phyloP scores from a whole-genome alignment of 2,888 invertebrate species.

The Drosophila ezoana region DNA sequence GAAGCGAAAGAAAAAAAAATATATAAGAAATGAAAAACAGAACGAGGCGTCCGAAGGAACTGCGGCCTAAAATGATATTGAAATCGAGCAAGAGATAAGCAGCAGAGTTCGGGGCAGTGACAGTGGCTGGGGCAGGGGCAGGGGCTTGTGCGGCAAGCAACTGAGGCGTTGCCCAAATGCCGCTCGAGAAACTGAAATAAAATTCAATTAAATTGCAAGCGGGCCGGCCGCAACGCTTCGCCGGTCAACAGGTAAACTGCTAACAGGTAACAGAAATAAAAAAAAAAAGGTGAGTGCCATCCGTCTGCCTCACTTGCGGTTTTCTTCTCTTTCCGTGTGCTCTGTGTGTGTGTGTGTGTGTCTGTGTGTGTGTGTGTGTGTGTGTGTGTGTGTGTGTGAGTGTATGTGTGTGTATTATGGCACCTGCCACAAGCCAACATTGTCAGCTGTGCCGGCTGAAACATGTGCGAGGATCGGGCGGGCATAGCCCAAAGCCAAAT shows the following conservation, averaged over 20 bases:
- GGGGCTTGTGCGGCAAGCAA: conserved; percentile 20
- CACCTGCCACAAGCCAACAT: conserved; percentile 69
- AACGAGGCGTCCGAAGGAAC: conserved; percentile 19
- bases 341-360: conserved; percentile 10
- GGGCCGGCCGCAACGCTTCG: conserved; percentile 64
- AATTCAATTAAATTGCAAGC: conserved; percentile 76
- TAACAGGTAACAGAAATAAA: conserved; percentile 29
- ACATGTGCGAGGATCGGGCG: conserved; percentile 58
- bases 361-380: conserved; percentile 10
- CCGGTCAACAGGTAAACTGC: conserved; percentile 58
- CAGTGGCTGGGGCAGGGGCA: conserved; percentile 2
- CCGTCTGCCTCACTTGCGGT: conserved; percentile 53
- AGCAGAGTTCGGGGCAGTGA: conserved; percentile 4
- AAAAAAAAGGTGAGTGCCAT: conserved; percentile 46
- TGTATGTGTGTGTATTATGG: conserved; percentile 46
- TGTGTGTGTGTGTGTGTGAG: conserved; percentile 9
- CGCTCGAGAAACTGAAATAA: conserved; percentile 69
- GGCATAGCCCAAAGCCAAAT: conserved; percentile 48
- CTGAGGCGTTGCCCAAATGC: conserved; percentile 73
- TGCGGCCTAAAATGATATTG: conserved; percentile 53
- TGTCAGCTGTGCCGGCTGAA: conserved; percentile 67
- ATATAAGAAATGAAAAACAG: conserved; percentile 14
- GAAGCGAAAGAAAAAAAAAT: conserved; percentile 26
- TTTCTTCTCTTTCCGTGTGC: conserved; percentile 18
- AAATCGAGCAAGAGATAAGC: conserved; percentile 59